Percentiles rank a stretch among this genome's conserved stretches.
These are phyloP conservation scores for Cygnus buccinator DNA, from an alignment of 2,113 vertebrate genomes.

Conservation along the genomic window DNA sequence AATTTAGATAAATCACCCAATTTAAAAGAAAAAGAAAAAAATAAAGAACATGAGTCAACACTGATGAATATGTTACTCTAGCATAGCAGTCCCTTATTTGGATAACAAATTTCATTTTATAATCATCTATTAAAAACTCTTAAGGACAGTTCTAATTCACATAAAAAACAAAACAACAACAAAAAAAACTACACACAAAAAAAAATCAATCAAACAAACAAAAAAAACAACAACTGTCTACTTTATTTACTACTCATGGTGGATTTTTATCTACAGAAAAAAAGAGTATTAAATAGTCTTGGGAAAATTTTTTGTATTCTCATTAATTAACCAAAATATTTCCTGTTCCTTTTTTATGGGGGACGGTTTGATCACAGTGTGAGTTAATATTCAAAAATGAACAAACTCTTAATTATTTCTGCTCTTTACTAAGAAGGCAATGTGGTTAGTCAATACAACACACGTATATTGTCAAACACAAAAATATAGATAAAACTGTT, in stretches of 20 bases:
- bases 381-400: background rate
- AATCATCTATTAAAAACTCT: background rate
- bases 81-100: background rate
- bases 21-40: background rate
- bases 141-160: background rate
- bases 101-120: background rate
- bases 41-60: background rate
- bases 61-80: background rate
- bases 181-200: background rate
- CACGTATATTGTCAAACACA: background rate
- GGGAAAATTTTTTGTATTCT: background rate
- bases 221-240: background rate
- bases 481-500: background rate
- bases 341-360: background rate
- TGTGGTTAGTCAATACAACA: background rate
- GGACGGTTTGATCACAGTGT: accelerated
- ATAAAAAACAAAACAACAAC: background rate
- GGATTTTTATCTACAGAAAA: background rate
- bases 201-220: background rate
- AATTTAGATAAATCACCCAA: background rate
- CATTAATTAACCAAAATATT: background rate
- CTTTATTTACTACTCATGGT: background rate
- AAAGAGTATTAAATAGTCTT: background rate
- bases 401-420: background rate
- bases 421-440: background rate